Base-by-base conservation (phyloP, 64 coral and sea anemone species). In the Montipora capricornis region DNA sequence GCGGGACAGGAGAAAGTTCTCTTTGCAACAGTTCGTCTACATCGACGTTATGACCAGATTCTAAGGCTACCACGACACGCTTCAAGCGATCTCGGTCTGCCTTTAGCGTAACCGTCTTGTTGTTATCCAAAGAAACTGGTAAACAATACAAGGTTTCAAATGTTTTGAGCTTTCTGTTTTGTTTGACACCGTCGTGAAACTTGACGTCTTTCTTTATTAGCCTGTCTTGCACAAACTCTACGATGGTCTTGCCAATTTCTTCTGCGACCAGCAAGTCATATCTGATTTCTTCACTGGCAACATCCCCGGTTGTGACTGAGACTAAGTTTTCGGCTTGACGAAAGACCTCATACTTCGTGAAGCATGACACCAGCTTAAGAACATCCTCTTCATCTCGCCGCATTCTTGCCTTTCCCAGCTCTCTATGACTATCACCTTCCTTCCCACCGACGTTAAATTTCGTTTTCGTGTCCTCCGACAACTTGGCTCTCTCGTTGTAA, bases 391-490 rank as follows among this genome's bases (percentile, higher is more conserved):
- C 76, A 87, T 92, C 94, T 47, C 70, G 67, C 14, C 67, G 48
- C 53, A 88, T 92, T 73, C 83, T 87, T 19, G 83, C 67, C 5
- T 61, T 37, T 59, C 89, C 82, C 20, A 45, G 68, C 26, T 92
- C 87, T 87, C 92, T 95, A 66, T 88, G 83, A 8, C 48, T n/a
- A 82, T 7, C 44, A 19, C 62, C 76, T 81, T 95, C 75, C 48
- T 80, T 17, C 0, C 20, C 45, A 47, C 59, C 0, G n/a, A 92
- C 26, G 66, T 55, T 67, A 95, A 92, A 92, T 84, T 92, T 96
- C 68, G 8, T 69, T 92, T 92, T 93, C 13, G 95, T 96, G 19
- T 96, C 73, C 11, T 93, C 83, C 60, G 94, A 81, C 24, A 95
- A 26, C 76, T 89, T 62, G 2, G 89, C 83, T 37, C 94, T 75